These are phyloP conservation scores for Ochropleura leucogaster DNA, from an alignment of 2,888 invertebrate genomes.

Conservation along the genomic window DNA sequence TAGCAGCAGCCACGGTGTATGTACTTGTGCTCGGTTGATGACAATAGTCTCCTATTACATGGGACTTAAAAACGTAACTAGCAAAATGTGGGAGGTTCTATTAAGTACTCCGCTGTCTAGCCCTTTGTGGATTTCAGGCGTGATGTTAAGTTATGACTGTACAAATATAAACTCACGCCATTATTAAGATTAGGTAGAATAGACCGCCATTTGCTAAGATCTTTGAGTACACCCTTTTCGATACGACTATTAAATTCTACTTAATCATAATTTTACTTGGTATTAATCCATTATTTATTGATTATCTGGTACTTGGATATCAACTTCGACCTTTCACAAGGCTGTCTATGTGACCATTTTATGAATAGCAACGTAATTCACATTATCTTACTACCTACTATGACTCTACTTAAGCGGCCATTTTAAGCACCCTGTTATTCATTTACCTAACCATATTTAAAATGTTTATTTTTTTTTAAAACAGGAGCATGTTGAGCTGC, in stretches of 20 bases:
- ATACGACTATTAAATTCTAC: not conserved
- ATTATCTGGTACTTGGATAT: not conserved
- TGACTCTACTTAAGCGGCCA: no score
- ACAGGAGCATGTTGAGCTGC: conserved; percentile 81
- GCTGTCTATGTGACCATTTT: not conserved
- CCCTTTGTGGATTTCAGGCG: no score
- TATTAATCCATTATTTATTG: not conserved
- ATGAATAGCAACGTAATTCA: no score
- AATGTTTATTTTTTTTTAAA: conserved; percentile 3
- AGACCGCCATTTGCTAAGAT: not conserved
- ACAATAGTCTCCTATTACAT: no score
- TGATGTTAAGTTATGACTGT: no score
- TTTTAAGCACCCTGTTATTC: not conserved
- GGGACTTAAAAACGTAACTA: no score
- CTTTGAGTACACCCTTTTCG: not conserved
- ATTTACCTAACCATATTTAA: not conserved
- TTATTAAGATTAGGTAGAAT: not conserved
- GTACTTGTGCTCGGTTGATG: no score
- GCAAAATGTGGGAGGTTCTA: no score
- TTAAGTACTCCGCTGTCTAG: no score
- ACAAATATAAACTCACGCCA: not conserved
- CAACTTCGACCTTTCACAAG: not conserved
- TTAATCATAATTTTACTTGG: not conserved
- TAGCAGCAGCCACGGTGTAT: no score
- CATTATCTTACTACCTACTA: no score